These are phyloP conservation scores for Megalops cyprinoides DNA, from an alignment of 2,797 vertebrate species.

Conservation along the genomic window DNA sequence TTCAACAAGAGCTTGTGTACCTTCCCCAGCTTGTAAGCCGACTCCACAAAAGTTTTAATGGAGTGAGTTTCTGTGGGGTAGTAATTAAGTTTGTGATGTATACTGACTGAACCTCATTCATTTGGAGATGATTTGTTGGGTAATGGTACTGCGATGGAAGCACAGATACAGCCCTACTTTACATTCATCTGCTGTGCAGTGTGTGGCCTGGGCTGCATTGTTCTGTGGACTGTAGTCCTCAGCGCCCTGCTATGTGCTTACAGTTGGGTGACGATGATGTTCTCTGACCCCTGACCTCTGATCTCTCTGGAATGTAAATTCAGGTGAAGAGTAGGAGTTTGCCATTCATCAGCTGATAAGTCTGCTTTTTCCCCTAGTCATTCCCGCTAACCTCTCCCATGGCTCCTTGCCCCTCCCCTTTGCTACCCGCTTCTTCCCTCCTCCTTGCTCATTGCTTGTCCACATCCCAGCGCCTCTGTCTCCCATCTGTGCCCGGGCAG, in stretches of 20 bases:
- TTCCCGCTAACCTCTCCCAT: background rate
- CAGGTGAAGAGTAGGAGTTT: background rate
- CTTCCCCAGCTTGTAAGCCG: background rate
- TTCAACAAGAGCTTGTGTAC: background rate
- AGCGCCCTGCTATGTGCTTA: background rate
- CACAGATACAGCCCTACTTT: background rate
- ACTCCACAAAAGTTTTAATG: background rate
- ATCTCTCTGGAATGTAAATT: constrained; percentile 10
- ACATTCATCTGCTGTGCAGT: background rate
- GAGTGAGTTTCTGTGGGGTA: background rate
- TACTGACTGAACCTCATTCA: background rate
- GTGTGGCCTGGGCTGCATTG: background rate
- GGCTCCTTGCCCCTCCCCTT: background rate
- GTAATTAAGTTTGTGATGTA: background rate
- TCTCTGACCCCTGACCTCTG: constrained; percentile 12
- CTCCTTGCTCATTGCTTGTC: background rate
- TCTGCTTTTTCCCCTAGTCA: background rate
- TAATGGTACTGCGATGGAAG: background rate
- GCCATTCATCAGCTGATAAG: constrained; percentile 1
- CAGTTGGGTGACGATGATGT: constrained; percentile 3
- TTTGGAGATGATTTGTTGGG: background rate
- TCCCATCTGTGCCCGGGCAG: background rate
- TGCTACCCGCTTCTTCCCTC: background rate
- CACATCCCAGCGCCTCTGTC: background rate
- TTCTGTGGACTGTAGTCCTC: background rate